Base-by-base conservation (phyloP, 2,113 vertebrate genomes). In the Psophia crepitans region DNA sequence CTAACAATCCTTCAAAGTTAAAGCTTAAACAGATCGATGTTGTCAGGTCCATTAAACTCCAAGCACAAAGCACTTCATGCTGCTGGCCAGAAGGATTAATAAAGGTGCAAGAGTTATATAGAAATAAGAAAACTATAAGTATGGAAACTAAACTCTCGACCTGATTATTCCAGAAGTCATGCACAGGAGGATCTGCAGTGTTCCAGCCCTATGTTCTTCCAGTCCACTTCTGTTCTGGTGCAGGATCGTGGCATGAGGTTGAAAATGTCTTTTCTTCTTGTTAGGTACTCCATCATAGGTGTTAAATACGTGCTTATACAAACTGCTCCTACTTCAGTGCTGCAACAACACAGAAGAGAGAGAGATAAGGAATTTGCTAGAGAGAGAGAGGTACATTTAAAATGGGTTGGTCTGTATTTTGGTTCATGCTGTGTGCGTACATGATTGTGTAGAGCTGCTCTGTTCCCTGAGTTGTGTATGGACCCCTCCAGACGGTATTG, bases 41-140 rank as follows among this genome's bases (percentile, higher is more conserved):
- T 48, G 23, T 89, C 68, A 44, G 61, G 20, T 80, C 74, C 66
- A 49, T 75, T 93, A 93, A 96, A 78, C 27, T 90, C 84, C 71
- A 76, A 94, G 8, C 12, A 92, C 43, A 95, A 93, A 81, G 48
- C 58, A 84, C 8, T 2, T 75, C 64, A 77, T 2, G 0, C 61
- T 96, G 66, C 43, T 96, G 90, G 69, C 35, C 69, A 82, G 71
- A 81, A 90, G 79, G 70, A 96, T 96, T 89, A 66, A 83, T 95
- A 51, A 84, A 48, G 28, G 14, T 66, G 28, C 35, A 85, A 87
- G 44, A 90, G 54, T 81, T 93, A 89, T 48, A 43, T 2, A 86
- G 81, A 93, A 74, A 44, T 78, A 91, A 91, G 57, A 85, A 96
- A 95, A 69, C 1, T 6, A 51, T 70, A 44, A 90, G 37, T 87